A percentile compares a stretch with the other conserved stretches of the same genome.
Evolutionary conservation across 2,888 invertebrate genomes (phyloP).

Genomic region (Alloplasta piceator): DNA sequence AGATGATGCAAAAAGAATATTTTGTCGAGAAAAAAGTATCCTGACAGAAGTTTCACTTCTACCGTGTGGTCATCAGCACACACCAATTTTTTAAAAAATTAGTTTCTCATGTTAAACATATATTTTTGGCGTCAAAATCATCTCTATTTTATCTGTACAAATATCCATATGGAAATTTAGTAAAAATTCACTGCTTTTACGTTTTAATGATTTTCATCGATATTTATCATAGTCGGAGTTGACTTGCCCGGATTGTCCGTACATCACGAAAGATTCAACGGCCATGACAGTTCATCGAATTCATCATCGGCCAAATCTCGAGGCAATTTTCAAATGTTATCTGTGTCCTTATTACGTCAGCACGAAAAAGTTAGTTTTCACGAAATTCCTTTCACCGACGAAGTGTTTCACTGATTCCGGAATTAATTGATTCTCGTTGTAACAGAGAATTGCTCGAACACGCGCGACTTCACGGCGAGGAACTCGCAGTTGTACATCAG

Average conservation of each 20-base stretch:
- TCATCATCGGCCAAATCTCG: conserved; percentile 88
- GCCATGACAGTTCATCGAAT: conserved; percentile 87
- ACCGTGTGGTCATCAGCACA: too few species aligned
- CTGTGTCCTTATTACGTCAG: conserved; percentile 92
- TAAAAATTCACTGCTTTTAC: too few species aligned
- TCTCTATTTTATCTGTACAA: background rate
- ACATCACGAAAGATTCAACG: conserved; percentile 86
- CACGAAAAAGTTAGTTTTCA: conserved; percentile 86
- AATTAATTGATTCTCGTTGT: conserved; percentile 74
- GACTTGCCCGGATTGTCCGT: conserved; percentile 90
- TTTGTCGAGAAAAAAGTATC: too few species aligned
- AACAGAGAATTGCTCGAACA: conserved; percentile 79
- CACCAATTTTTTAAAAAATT: too few species aligned
- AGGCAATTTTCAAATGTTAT: conserved; percentile 91
- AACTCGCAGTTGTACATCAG: conserved; percentile 79
- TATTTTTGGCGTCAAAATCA: background rate
- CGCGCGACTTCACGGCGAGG: conserved; percentile 79
- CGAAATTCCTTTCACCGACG: background rate
- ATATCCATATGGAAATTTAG: too few species aligned
- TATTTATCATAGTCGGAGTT: conserved; percentile 69
- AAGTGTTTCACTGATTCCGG: background rate
- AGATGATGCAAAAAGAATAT: too few species aligned
- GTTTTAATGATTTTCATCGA: too few species aligned
- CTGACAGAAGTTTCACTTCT: too few species aligned
- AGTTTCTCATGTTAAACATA: too few species aligned